phyloP scores from a whole-genome alignment of 2,888 invertebrate genomes.

The Strigamia transsilvanica region DNA sequence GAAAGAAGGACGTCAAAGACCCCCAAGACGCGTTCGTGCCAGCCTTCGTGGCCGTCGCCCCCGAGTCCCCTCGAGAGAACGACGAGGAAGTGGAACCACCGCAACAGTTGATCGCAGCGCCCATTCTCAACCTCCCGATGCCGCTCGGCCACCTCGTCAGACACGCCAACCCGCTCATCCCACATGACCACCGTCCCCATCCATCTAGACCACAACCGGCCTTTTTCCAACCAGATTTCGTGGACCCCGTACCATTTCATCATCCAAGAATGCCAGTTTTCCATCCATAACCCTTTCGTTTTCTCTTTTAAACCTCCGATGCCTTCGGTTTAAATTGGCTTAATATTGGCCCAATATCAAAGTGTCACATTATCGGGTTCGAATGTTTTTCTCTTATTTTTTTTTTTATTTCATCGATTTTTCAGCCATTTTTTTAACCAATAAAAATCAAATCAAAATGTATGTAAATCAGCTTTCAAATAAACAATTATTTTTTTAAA shows the following conservation, averaged over 20 bases:
- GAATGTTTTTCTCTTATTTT: too few relatives aligned
- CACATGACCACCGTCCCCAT: background rate
- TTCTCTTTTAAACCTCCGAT: background rate
- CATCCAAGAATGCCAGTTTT: conserved; percentile 12
- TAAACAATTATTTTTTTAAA: too few relatives aligned
- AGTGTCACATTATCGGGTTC: too few relatives aligned
- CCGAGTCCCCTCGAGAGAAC: background rate
- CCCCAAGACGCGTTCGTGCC: background rate
- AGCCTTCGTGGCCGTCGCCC: conserved; percentile 39
- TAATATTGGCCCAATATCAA: too few relatives aligned
- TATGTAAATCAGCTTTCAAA: too few relatives aligned
- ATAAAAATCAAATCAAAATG: too few relatives aligned
- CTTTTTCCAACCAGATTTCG: background rate
- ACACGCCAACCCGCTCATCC: conserved; percentile 1
- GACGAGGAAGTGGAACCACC: background rate
- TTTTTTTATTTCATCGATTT: too few relatives aligned
- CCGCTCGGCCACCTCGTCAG: conserved; percentile 5
- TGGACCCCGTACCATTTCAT: background rate
- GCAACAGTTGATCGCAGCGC: conserved; percentile 24
- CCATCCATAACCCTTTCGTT: background rate
- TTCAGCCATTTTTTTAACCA: too few relatives aligned
- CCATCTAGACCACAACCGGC: background rate
- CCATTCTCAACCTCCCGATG: conserved; percentile 32
- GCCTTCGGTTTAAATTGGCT: too few relatives aligned
- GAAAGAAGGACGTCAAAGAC: background rate